Evolutionary conservation across 2,797 vertebrate species (phyloP).

Genomic region (Thaleichthys pacificus): DNA sequence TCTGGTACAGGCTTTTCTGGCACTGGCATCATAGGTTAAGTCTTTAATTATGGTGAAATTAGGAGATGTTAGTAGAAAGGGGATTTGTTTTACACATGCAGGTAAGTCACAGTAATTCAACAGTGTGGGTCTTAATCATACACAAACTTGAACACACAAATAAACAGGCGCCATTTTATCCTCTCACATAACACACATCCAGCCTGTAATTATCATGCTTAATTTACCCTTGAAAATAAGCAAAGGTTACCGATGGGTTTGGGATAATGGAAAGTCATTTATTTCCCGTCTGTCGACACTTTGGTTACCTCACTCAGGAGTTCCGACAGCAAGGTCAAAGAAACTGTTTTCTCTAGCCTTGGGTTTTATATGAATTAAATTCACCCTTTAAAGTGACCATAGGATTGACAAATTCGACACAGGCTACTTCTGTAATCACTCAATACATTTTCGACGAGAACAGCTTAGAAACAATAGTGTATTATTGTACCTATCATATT

Average conservation of each 20-base stretch:
- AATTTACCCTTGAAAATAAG: slow-evolving; percentile 61
- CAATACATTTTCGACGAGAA: too few species aligned
- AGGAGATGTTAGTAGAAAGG: slow-evolving; percentile 21
- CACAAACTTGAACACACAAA: slow-evolving; percentile 36
- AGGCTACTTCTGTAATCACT: too few species aligned
- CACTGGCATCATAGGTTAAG: slow-evolving; percentile 19
- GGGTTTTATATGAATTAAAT: background rate
- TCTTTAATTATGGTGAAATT: slow-evolving; percentile 45
- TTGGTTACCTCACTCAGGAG: background rate
- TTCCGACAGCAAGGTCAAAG: background rate
- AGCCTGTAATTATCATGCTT: slow-evolving; percentile 51
- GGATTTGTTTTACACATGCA: slow-evolving; percentile 42
- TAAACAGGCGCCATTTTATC: slow-evolving; percentile 44
- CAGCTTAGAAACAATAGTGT: too few species aligned
- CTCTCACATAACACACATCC: slow-evolving; percentile 35
- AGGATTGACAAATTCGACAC: too few species aligned
- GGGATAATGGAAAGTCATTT: slow-evolving; percentile 28
- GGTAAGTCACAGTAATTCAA: slow-evolving; percentile 16
- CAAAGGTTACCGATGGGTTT: slow-evolving; percentile 25
- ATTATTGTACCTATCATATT: too few species aligned
- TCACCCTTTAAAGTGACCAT: background rate
- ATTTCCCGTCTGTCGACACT: slow-evolving; percentile 26
- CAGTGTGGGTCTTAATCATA: slow-evolving; percentile 34
- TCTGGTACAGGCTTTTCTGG: slow-evolving; percentile 18
- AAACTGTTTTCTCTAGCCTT: background rate